Base-by-base conservation (phyloP, 2,888 invertebrate genomes). In the Chydorus sphaericus region DNA sequence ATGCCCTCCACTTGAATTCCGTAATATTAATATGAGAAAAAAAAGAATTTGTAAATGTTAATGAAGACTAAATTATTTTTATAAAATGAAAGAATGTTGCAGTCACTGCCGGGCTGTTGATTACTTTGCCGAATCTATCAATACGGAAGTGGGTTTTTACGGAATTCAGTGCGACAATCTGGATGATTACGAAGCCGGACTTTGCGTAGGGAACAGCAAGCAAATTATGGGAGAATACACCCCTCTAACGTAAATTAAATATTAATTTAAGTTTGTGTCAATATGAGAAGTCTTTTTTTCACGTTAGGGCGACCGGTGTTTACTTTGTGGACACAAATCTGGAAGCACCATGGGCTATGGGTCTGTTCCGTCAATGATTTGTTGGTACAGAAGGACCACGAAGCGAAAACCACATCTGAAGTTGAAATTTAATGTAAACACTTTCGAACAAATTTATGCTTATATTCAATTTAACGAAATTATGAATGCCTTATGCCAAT, bases 361-460 rank as follows among this genome's bases (percentile, higher is more conserved):
- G n/a, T n/a, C n/a, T n/a, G n/a, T n/a, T n/a, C n/a, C n/a, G n/a
- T n/a, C n/a, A n/a, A n/a, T n/a, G n/a, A n/a, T n/a, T n/a, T n/a
- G n/a, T n/a, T n/a, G 57, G 74, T 72, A 14, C 61, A 51, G 53
- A 14, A 11, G 10, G 14, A 14, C 8, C 3, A 44, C 20, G 28
- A 26, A 44, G 7, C 5, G 14, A 20, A 44, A 44, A 11, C 14
- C n/a, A 23, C 6, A 16, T 23, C n/a, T n/a, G n/a, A n/a, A 23
- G n/a, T 44, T 23, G 6, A 39, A 8, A 16, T 39, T 39, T n/a
- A 8, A 39, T 2, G 16, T n/a, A n/a, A n/a, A n/a, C n/a, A n/a
- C n/a, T n/a, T n/a, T n/a, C n/a, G n/a, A n/a, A n/a, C n/a, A n/a
- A n/a, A n/a, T n/a, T n/a, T n/a, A n/a, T n/a, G n/a, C n/a, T n/a